Base-by-base conservation (phyloP, 1,140 invertebrate species). In the Drosophila suzukii region DNA sequence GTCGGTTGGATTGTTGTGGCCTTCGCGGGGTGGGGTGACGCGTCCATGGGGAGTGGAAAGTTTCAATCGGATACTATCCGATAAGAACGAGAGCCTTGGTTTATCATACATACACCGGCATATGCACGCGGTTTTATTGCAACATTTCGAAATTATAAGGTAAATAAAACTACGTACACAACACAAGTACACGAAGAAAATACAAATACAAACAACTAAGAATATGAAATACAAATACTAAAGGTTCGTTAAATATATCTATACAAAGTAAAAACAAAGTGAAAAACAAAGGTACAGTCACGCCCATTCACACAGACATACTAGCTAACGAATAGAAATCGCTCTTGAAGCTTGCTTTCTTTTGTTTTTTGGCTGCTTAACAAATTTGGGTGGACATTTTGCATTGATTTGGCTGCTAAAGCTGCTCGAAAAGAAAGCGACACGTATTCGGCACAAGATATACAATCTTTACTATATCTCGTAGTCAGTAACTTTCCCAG, bases 71-170 rank as follows among this genome's bases (percentile, higher is more conserved):
- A 27, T 34, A 4, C 13, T 17, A 20, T 15, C 38, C 20, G 27
- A n/a, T 20, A 50, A 20, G 15, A 51, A 49, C 6, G 46, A 13
- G 27, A 36, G 50, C 32, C 50, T 38, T 32, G 24, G 34, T 36
- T 57, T 44, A 65, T 53, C 32, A 36, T 53, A 53, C 50, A 53
- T 53, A 53, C 32, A 53, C 43, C 54, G 17, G 47, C 57, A 60
- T 70, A 63, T 62, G 43, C 57, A 53, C 57, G 54, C 54, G 55
- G 61, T 56, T 81, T 81, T 82, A 81, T 81, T 81, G 79, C 79
- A 82, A 81, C 77, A 67, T 60, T 66, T 36, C 20, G 50, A 76
- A 77, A 67, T 56, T 32, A 59, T 58, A 75, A 75, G 44, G 50
- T 66, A 75, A 65, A 75, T 61, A 79, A 59, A 50, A 75, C 38